phyloP scores from a whole-genome alignment of 2,797 vertebrate genomes.

The Onychomys leucogaster region DNA sequence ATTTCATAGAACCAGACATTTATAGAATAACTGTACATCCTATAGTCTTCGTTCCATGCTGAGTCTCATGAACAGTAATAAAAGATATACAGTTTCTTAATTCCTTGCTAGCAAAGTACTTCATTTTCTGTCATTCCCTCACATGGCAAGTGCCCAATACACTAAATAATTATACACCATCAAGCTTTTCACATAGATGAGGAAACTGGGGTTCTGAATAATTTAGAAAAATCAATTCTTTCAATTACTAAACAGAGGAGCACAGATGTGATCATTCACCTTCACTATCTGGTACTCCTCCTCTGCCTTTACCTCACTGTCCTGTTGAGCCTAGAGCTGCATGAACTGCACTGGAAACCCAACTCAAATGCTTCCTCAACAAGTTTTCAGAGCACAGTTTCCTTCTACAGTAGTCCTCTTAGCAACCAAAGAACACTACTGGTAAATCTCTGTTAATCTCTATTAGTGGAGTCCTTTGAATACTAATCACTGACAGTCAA shows the following conservation, averaged over 20 bases:
- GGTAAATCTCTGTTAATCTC: conserved; percentile 61
- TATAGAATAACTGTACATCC: too few relatives aligned
- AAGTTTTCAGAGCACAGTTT: conserved; percentile 44
- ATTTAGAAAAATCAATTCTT: neutral
- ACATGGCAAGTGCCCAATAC: neutral
- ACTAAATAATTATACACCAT: neutral
- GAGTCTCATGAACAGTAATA: neutral
- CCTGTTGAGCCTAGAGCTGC: conserved; percentile 8
- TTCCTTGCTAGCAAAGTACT: neutral
- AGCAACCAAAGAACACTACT: conserved; percentile 25
- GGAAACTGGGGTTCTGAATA: neutral
- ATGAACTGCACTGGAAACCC: neutral
- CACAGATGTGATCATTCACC: neutral
- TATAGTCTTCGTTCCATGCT: neutral
- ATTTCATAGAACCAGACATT: neutral
- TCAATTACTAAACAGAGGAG: neutral
- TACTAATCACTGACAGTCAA: conserved; percentile 33
- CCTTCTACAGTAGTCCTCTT: conserved; percentile 35
- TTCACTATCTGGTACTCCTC: neutral
- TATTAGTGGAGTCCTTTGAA: conserved; percentile 33
- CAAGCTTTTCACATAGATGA: neutral
- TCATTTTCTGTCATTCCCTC: neutral
- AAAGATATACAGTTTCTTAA: neutral
- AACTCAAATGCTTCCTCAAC: neutral
- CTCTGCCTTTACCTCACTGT: neutral